Base-by-base conservation (phyloP, 2,888 invertebrate genomes). In the Sarcophaga subvicina region DNA sequence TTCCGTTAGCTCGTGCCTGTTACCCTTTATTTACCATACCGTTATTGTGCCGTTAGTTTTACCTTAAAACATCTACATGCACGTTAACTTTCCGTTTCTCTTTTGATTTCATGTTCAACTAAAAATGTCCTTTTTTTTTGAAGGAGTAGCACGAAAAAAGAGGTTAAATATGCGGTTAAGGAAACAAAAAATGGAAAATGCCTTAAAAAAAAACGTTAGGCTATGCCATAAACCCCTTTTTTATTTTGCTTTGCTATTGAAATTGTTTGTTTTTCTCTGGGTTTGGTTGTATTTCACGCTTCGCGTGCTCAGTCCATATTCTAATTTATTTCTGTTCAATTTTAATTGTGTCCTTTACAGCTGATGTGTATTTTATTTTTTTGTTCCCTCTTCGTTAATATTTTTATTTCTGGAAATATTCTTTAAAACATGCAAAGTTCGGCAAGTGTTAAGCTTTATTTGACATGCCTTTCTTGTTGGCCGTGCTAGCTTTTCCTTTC, bases 141-240 rank as follows among this genome's bases (percentile, higher is more conserved):
- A 37, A 37, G 37, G 37, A 37, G 37, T 37, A 37, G 37, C 37
- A 37, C 4, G 17, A n/a, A 17, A 27, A 67, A 20, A 47, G 27
- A 84, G 83, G 84, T 84, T 87, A 87, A 84, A 82, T 84, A 71
- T 67, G 75, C 62, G 81, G 66, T 72, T 69, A 64, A 45, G 14
- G n/a, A 47, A 69, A 45, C 37, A 60, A 69, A 54, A 54, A 17
- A 17, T 17, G 12, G 14, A 49, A 49, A 49, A 49, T 14, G 0
- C 49, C 14, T 49, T 49, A 49, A 37, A 37, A 37, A 37, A 37
- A 1, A 10, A 10, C 37, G 1, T 2, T 10, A 37, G 37, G 37
- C 69, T 70, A n/a, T 71, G 45, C 25, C 20, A 63, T 60, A 70
- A 88, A 88, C 85, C 86, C 88, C 81, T 88, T 88, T 81, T 45